Evolutionary conservation across 2,113 vertebrate genomes (phyloP).

Genomic region (Apeltes quadracus): DNA sequence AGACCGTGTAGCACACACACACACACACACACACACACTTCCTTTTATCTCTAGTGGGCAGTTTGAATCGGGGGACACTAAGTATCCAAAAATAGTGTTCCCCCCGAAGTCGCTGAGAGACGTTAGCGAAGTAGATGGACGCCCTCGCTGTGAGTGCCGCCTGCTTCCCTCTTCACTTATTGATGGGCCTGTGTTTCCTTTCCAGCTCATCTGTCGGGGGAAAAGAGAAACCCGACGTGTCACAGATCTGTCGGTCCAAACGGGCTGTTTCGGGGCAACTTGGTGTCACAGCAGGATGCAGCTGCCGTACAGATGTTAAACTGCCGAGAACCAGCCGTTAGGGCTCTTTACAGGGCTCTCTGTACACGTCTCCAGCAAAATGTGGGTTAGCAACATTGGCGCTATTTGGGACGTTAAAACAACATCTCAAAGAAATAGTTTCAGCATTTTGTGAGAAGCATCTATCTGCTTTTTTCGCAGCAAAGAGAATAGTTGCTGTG

Average conservation of each 20-base stretch:
- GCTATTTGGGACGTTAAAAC: neutral
- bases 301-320: slow-evolving; percentile 16
- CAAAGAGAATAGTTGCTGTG: neutral
- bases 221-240: slow-evolving; percentile 31
- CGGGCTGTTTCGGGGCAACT: slow-evolving; percentile 3
- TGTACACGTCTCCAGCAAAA: neutral
- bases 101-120: slow-evolving; percentile 47
- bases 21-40: slow-evolving; percentile 34
- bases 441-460: neutral
- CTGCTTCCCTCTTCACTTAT: slow-evolving; percentile 71
- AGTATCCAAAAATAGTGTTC: slow-evolving; percentile 65
- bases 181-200: slow-evolving; percentile 65
- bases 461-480: neutral
- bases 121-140: slow-evolving; percentile 55
- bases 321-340: neutral
- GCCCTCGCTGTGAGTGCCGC: slow-evolving; percentile 41
- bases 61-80: slow-evolving; percentile 50
- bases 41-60: slow-evolving; percentile 39
- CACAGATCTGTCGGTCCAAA: slow-evolving; percentile 33
- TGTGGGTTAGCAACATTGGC: neutral
- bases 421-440: neutral
- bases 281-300: slow-evolving; percentile 31
- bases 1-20: slow-evolving; percentile 14
- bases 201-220: slow-evolving; percentile 44
- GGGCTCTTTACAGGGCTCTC: neutral